A percentile compares a stretch with the other conserved stretches of the same genome.
phyloP scores from a whole-genome alignment of 2,113 vertebrate genomes.

The Tursiops truncatus region DNA sequence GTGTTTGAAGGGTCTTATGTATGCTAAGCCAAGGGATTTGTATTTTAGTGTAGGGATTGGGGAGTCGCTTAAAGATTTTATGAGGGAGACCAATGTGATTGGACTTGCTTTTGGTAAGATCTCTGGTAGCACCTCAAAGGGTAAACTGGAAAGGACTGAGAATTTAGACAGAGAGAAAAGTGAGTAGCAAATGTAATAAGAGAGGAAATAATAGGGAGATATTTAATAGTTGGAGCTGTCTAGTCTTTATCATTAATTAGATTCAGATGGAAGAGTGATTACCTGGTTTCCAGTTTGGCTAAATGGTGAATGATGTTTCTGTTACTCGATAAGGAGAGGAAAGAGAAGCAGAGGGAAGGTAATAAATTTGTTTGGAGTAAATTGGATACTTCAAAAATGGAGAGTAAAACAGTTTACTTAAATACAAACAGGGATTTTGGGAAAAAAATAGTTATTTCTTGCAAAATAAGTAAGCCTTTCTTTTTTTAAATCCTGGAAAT shows the following conservation, averaged over 20 bases:
- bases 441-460: not conserved
- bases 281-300: not conserved
- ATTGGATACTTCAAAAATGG: not conserved
- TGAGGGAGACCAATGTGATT: not conserved
- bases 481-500: not conserved
- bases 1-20: not conserved
- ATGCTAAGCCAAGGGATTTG: not conserved
- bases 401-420: constrained; percentile 11
- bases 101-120: not conserved
- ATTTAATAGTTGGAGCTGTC: not conserved
- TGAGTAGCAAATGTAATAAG: not conserved
- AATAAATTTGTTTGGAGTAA: not conserved
- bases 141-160: not conserved
- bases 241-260: not conserved
- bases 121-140: not conserved
- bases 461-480: not conserved
- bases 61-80: not conserved
- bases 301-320: not conserved
- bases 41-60: not conserved
- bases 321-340: not conserved
- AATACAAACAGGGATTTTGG: not conserved
- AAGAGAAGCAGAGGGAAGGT: not conserved
- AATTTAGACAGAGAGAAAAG: not conserved
- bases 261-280: not conserved
- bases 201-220: not conserved